A percentile compares a stretch with the other conserved stretches of the same genome.
Evolutionary conservation across 1,140 invertebrate genomes (phyloP).

Genomic region (Phymorhynchus buccinoides): DNA sequence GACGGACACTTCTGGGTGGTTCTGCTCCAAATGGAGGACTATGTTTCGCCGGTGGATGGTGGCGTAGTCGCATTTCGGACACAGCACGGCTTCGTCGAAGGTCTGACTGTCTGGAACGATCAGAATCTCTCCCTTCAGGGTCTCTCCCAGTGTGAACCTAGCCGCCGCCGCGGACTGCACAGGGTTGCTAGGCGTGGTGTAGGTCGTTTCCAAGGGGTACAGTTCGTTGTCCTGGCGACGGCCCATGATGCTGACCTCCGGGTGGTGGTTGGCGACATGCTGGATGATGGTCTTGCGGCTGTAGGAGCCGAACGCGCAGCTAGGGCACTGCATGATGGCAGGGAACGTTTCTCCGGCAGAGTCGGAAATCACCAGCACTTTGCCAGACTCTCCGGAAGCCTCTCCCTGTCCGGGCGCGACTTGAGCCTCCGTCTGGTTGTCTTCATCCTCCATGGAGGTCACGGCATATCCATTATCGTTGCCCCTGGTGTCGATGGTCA

Average conservation of each 20-base stretch:
- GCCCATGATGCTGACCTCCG: constrained; percentile 45
- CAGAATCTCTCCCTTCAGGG: constrained; percentile 45
- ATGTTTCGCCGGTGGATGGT: constrained; percentile 47
- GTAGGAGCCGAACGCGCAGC: constrained; percentile 43
- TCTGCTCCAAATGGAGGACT: constrained; percentile 46
- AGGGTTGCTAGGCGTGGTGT: neutral
- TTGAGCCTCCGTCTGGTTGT: neutral
- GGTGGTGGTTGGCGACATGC: constrained; percentile 44
- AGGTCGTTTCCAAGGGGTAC: constrained; percentile 30
- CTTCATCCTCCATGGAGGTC: constrained; percentile 47
- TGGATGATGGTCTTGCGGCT: constrained; percentile 40
- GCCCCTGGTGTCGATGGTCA: constrained; percentile 49
- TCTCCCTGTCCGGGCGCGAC: too few relatives aligned
- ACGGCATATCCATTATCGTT: constrained; percentile 52
- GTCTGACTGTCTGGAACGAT: constrained; percentile 49
- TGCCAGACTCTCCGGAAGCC: neutral
- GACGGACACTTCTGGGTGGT: constrained; percentile 49
- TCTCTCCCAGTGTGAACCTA: constrained; percentile 26
- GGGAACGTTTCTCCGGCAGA: constrained; percentile 41
- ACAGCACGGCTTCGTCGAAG: constrained; percentile 45
- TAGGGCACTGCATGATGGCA: constrained; percentile 46
- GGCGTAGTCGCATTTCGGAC: constrained; percentile 47
- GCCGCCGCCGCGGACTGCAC: neutral
- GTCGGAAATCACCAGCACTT: constrained; percentile 43
- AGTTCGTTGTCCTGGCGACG: constrained; percentile 41